Evolutionary conservation across 2,797 vertebrate species (phyloP), one percentile per base, ranked within the genome.

Genomic region (Labroides dimidiatus): DNA sequence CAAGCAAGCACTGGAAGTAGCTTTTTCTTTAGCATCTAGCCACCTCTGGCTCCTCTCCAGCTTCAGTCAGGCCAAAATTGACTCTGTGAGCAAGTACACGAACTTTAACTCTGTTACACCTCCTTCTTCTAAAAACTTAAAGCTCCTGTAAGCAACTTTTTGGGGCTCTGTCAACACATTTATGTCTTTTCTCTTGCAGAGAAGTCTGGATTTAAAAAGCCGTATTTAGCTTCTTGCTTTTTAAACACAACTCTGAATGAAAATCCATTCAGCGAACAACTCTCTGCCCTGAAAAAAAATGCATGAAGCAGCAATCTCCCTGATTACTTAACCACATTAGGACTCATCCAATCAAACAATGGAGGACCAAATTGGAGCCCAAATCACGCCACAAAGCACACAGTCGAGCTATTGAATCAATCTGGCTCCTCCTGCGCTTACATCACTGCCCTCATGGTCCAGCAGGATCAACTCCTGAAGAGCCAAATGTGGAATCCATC

Each of bases 261-360:
- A 66, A 60, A 47, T 52, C 65, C 58, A 17, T 55, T 62, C 33
- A 47, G 54, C 78, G 33, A 66, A 58, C 54, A 82, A 79, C 77
- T 64, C 79, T 66, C 37, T 84, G 73, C 64, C 76, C 69, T 89
- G 81, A 72, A 83, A 81, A 74, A 72, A 81, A 74, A 72, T 61
- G 82, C 85, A 84, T 75, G 81, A 85, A 91, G 84, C 87, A 85
- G 89, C 85, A 90, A 76, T 86, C 70, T 74, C 75, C 78, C 33
- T 79, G 76, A 93, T 92, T 93, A 87, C 83, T 93, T 92, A 92
- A 93, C 90, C 85, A 78, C 87, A 91, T 93, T 91, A 91, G 80
- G 65, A 54, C 81, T 86, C 84, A 70, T 88, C 90, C 84, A 91
- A 84, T 93, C 89, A 82, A 72, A 94, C 89, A 89, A 93, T 84